Evolutionary conservation across 2,888 invertebrate species (phyloP).

Genomic region (Apeira syringaria): DNA sequence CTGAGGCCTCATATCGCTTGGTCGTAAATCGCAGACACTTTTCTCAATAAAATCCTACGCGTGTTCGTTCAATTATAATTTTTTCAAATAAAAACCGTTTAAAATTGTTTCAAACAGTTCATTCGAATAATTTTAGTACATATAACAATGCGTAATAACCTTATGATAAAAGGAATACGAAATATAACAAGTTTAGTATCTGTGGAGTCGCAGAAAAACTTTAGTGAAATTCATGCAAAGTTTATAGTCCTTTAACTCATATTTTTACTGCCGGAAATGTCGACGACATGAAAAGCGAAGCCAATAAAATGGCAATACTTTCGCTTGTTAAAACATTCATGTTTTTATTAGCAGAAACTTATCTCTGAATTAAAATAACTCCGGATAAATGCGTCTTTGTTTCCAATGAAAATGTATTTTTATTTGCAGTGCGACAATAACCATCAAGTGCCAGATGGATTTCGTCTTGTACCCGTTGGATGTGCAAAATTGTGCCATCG

Average conservation of each 20-base stretch:
- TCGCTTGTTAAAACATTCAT: conserved; percentile 17
- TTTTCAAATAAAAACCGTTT: background rate
- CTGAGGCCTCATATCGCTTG: too few relatives aligned
- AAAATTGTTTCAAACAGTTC: background rate
- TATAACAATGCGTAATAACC: background rate
- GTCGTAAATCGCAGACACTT: background rate
- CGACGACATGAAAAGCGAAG: conserved; percentile 15
- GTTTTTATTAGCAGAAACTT: conserved; percentile 20
- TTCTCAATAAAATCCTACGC: background rate
- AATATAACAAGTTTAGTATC: conserved; percentile 2
- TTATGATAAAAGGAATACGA: conserved; percentile 7
- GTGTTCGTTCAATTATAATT: background rate
- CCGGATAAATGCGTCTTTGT: conserved; percentile 6
- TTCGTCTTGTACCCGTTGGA: conserved; percentile 86
- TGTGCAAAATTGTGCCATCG: conserved; percentile 85
- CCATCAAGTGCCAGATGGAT: conserved; percentile 87
- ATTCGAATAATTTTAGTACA: background rate
- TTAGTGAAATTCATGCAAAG: conserved; percentile 7
- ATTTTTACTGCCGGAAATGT: conserved; percentile 18
- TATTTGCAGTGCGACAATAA: conserved; percentile 83
- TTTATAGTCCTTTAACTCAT: conserved; percentile 18
- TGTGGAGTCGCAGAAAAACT: conserved; percentile 3
- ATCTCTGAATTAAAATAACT: conserved; percentile 14
- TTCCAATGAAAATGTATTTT: conserved; percentile 17
- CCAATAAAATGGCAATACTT: conserved; percentile 7